Base-by-base conservation (phyloP, 2,113 vertebrate genomes). In the Zosterops pallidus region DNA sequence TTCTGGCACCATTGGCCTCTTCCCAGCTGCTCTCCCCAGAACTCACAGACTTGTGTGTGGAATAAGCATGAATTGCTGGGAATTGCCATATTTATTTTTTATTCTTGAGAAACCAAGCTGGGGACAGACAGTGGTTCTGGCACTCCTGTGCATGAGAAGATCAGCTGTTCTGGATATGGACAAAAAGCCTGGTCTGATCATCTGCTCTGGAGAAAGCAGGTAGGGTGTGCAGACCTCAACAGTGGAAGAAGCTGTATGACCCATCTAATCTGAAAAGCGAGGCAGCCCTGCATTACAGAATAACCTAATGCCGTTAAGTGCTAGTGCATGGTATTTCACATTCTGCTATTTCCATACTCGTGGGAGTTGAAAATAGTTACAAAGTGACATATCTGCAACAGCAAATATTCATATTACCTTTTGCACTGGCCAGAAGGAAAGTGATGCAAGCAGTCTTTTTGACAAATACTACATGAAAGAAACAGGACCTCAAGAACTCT, bases 321-420 rank as follows among this genome's bases (percentile, higher is more conserved):
- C 82, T 92, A 92, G 35, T 49, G 52, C 50, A 28, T 37, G 46
- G 14, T 62, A 84, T 67, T 91, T 85, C 68, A 42, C 41, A n/a
- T 89, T 86, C 47, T 80, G 68, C 53, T 92, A 63, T 88, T 86
- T 90, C 72, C 33, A 15, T 93, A 86, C 50, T 86, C 83, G 50
- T 85, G 83, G 77, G 92, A 93, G 83, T 78, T 95, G 86, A 79
- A 95, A 96, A 95, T 87, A 95, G 81, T 96, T 95, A 63, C 1
- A 2, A 94, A 94, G 65, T 75, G 68, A 93, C 25, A 24, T 77
- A 89, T 74, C 63, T 89, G 86, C 94, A 89, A 21, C 62, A 94
- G 74, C 55, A 89, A 96, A 95, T 95, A 94, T 89, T 91, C 67
- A 21, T 24, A 46, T 65, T 72, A 89, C 65, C 60, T 94, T 63